phyloP scores from a whole-genome alignment of 2,888 invertebrate species.

The Caenorhabditis panamensis region DNA sequence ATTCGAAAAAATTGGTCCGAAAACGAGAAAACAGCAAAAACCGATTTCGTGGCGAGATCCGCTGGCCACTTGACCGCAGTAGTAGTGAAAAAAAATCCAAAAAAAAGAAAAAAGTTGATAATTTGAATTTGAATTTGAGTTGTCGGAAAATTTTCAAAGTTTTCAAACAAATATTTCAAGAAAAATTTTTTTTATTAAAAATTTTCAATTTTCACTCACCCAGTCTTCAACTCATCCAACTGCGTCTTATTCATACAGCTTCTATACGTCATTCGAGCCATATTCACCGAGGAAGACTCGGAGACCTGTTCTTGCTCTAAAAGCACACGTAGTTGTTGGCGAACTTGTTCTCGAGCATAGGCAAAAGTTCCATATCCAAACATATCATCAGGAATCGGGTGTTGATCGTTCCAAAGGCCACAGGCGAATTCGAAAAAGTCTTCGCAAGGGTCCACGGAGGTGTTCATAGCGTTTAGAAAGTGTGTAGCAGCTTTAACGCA shows the following conservation, averaged over 20 bases:
- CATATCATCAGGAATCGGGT: conserved; percentile 81
- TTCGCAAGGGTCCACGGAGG: conserved; percentile 78
- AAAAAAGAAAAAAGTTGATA: too few relatives aligned
- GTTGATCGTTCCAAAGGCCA: conserved; percentile 79
- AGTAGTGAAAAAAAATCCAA: too few relatives aligned
- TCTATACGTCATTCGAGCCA: conserved; percentile 73
- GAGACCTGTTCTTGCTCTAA: conserved; percentile 71
- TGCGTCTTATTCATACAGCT: conserved; percentile 78
- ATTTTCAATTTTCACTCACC: conserved; percentile 26
- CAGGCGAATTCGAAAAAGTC: conserved; percentile 81
- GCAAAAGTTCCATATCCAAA: conserved; percentile 79
- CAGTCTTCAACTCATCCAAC: conserved; percentile 70
- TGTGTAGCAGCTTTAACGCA: conserved; percentile 76
- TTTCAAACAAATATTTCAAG: conserved; percentile 1
- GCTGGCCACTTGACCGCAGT: too few relatives aligned
- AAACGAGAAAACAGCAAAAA: too few relatives aligned
- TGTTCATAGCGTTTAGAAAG: conserved; percentile 79
- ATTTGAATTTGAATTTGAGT: too few relatives aligned
- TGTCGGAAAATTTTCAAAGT: background rate
- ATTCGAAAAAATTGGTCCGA: too few relatives aligned
- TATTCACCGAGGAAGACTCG: conserved; percentile 76
- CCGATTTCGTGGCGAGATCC: too few relatives aligned
- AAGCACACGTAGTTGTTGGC: conserved; percentile 76
- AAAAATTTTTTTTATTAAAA: conserved; percentile 6
- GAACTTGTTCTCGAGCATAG: conserved; percentile 78